A percentile compares a stretch with the other conserved stretches of the same genome.
Conservation (phyloP, 2,113 vertebrate species). For the Aptenodytes forsteri region DNA sequence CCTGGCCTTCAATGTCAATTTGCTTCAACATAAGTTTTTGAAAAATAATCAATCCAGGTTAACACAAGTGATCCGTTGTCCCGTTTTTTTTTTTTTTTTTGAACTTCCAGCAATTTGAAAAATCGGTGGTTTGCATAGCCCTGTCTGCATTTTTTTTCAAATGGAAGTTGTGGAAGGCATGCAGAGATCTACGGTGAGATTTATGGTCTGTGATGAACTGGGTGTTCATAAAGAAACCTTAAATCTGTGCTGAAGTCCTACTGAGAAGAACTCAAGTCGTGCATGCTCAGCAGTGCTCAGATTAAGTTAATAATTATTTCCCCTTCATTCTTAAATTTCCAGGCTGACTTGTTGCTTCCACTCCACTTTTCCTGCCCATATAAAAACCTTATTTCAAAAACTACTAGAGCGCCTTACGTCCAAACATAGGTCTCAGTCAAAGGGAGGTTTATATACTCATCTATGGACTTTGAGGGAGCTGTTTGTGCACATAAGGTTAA, state of each 20-base stretch:
- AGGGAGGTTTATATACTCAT: not conserved
- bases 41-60: not conserved
- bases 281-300: not conserved
- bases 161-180: not conserved
- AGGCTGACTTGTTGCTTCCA: not conserved
- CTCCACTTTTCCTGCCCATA: not conserved
- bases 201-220: slow-evolving; percentile 8
- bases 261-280: not conserved
- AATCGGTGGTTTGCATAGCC: not conserved
- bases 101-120: not conserved
- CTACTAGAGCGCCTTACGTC: not conserved
- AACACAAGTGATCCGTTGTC: not conserved
- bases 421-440: not conserved
- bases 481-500: not conserved
- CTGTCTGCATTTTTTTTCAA: not conserved
- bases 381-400: not conserved
- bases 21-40: not conserved
- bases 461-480: not conserved
- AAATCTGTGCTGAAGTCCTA: not conserved
- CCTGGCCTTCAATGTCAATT: not conserved
- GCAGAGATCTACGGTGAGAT: slow-evolving; percentile 6
- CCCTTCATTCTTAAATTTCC: slow-evolving; percentile 1
- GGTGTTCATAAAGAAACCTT: slow-evolving; percentile 14
- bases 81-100: not conserved
- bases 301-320: slow-evolving; percentile 12